Base-by-base conservation (phyloP, 2,888 invertebrate species). In the Trachelus troglodyta region DNA sequence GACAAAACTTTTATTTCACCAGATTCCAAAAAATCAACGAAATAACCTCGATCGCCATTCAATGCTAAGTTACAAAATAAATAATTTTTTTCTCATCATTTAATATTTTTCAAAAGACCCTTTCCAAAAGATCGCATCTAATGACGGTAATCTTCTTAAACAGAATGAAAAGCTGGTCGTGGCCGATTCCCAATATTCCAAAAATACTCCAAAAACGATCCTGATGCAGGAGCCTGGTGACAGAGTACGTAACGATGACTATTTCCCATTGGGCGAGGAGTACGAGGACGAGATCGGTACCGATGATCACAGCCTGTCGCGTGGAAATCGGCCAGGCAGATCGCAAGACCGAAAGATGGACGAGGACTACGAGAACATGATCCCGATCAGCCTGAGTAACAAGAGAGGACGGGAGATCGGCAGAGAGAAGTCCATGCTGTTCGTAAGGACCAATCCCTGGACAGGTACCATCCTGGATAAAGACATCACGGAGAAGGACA, bases 231-330 rank as follows among this genome's bases (percentile, higher is more conserved):
- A 74, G 30, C 35, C 75, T 3, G 73, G 40, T 9, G 83, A 85
- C 76, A 80, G 86, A 74, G 73, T 71, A 12, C 77, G 83, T 68
- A 89, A 87, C 80, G 90, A 90, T 80, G 90, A 90, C 80, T 90
- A 87, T 79, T 90, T 87, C 33, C 89, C 89, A 11, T 84, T 87
- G 80, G 90, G 90, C 40, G 87, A 88, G 1, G 90, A 89, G 15
- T 89, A 85, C 82, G 88, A 89, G 69, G 87, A 89, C 1, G 88
- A 88, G 69, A 84, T 87, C 30, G 87, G 87, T 15, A 75, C 34
- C n/a, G 84, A 85, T 11, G 80, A 84, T 1, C 34, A 74, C 30
- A 33, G 31, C 30, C 40, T 73, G 2, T 69, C 76, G 31, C 69
- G 69, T 31, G 71, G 31, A 12, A 9, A 1, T 33, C 31, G 31